phyloP scores from a whole-genome alignment of 2,797 vertebrate species.

The Sphenodon punctatus region DNA sequence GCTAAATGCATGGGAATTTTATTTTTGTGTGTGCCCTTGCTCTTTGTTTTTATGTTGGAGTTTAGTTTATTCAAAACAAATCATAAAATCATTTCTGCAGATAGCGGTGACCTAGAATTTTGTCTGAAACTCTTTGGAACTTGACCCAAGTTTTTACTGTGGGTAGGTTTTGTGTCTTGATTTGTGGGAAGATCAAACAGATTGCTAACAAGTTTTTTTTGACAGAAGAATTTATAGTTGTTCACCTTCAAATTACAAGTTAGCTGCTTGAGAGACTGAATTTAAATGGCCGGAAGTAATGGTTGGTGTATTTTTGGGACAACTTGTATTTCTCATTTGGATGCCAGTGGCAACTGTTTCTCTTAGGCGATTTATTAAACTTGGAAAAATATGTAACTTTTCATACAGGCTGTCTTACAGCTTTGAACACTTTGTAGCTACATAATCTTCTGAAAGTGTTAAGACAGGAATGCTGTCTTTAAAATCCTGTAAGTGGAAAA shows the following conservation, averaged over 20 bases:
- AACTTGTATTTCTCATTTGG: background rate
- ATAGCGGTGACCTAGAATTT: background rate
- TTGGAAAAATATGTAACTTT: background rate
- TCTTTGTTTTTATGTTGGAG: too few species aligned
- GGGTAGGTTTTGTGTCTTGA: background rate
- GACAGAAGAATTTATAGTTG: background rate
- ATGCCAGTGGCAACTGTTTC: background rate
- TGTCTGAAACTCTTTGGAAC: background rate
- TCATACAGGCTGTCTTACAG: background rate
- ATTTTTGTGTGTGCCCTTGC: background rate
- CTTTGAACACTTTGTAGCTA: background rate
- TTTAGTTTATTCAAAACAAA: too few species aligned
- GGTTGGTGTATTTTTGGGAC: background rate
- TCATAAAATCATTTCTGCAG: constrained; percentile 1
- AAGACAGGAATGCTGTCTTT: background rate
- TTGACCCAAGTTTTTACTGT: background rate
- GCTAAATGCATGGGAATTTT: background rate
- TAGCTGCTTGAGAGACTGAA: background rate
- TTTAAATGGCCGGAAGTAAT: background rate
- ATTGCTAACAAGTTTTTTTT: background rate
- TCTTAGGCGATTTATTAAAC: too few species aligned
- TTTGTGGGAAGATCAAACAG: background rate
- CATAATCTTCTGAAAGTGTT: background rate
- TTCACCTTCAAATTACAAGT: background rate
- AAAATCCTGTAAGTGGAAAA: background rate